Percentiles rank a stretch among this genome's conserved stretches.
Conservation (phyloP, 2,797 vertebrate species). For the Ficedula albicollis region DNA sequence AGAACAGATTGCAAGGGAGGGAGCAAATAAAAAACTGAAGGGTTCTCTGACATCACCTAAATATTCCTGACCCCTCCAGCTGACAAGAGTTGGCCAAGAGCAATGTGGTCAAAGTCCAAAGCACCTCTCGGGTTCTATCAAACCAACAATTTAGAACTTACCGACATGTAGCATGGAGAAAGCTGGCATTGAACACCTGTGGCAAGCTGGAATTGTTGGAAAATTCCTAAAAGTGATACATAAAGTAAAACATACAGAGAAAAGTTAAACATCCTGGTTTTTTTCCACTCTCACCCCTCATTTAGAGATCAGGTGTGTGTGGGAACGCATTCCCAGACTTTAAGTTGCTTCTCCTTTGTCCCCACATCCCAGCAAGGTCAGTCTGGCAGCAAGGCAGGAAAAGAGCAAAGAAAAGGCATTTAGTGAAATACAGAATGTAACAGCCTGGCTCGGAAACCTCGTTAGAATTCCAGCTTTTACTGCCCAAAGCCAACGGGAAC, state of each 20-base stretch:
- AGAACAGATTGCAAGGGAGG: neutral
- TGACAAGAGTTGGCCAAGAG: neutral
- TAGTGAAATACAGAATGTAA: neutral
- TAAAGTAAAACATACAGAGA: neutral
- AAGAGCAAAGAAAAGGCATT: neutral
- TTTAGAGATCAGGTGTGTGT: neutral
- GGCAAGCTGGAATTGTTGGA: neutral
- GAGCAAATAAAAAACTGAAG: neutral
- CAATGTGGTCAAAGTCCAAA: neutral
- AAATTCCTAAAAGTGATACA: neutral
- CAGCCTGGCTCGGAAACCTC: neutral
- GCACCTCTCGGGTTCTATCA: neutral
- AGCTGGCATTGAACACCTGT: neutral
- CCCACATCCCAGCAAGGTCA: neutral
- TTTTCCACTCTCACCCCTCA: neutral
- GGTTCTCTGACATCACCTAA: neutral
- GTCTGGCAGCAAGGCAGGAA: neutral
- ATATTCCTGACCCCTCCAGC: neutral
- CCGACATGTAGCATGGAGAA: fast-evolving
- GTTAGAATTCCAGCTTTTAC: neutral
- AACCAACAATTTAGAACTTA: neutral
- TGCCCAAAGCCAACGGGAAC: neutral
- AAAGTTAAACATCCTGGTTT: neutral
- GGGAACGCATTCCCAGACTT: neutral
- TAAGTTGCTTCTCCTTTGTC: neutral